These are phyloP conservation scores for Triplophysa tibetana DNA, from an alignment of 2,113 vertebrate genomes.

Conservation along the genomic window DNA sequence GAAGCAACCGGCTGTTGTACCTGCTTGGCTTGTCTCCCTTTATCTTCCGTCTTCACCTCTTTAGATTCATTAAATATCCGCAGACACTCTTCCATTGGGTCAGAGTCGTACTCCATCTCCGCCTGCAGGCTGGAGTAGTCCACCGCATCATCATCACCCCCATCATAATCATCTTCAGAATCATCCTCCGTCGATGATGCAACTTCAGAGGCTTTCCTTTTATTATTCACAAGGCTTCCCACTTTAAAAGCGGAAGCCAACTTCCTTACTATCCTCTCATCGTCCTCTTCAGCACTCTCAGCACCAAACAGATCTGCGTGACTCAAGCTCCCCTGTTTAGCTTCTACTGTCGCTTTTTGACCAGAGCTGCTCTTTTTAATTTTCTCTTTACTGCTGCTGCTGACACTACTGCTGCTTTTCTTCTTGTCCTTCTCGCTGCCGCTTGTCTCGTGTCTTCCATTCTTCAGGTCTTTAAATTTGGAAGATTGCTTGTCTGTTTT, in stretches of 20 bases:
- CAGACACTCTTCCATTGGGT: conserved; percentile 97
- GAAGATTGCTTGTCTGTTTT: conserved; percentile 64
- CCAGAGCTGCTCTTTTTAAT: conserved; percentile 51
- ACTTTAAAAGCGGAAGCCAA: conserved; percentile 65
- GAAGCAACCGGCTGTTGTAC: conserved; percentile 63
- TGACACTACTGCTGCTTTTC: conserved; percentile 51
- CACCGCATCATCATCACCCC: conserved; percentile 43
- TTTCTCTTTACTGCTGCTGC: conserved; percentile 60
- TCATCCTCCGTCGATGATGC: conserved; percentile 68
- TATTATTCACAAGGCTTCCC: conserved; percentile 55
- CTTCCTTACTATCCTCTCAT: conserved; percentile 70
- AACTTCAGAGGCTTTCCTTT: conserved; percentile 61
- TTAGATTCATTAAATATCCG: conserved; percentile 95
- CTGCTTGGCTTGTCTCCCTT: conserved; percentile 89
- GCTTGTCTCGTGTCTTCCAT: conserved; percentile 67
- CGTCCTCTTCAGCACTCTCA: conserved; percentile 86
- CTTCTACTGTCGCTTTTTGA: conserved; percentile 46
- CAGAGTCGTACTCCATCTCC: conserved; percentile 87
- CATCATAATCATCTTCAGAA: conserved; percentile 41
- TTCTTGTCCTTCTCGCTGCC: conserved; percentile 65
- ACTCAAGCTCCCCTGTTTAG: conserved; percentile 78
- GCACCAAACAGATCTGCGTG: conserved; percentile 92
- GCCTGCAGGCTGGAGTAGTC: conserved; percentile 82
- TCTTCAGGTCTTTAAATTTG: conserved; percentile 66
- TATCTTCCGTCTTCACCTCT: conserved; percentile 91